Conservation (phyloP, 2,797 vertebrate genomes). For the Sebastolobus alascanus region DNA sequence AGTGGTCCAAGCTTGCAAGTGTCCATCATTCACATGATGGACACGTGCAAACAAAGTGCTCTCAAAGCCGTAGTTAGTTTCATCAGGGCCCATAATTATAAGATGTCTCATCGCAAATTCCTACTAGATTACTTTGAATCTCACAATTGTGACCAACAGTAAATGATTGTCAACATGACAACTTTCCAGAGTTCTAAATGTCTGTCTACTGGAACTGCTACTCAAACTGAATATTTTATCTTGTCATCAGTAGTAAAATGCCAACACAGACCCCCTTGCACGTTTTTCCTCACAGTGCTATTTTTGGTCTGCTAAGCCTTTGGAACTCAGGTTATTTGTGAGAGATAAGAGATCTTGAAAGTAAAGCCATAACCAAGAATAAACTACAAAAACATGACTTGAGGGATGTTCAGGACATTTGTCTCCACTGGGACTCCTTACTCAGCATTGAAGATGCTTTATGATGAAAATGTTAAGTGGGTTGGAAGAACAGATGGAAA, state of each 20-base stretch:
- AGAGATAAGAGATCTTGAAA: not conserved
- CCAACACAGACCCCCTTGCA: not conserved
- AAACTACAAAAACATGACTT: not conserved
- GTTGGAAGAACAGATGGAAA: not conserved
- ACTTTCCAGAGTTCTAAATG: not conserved
- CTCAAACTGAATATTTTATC: not conserved
- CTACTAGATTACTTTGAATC: not conserved
- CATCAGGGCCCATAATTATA: no score
- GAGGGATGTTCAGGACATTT: not conserved
- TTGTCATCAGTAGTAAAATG: not conserved
- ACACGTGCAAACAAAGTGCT: no score
- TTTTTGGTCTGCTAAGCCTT: not conserved
- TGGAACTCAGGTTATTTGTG: not conserved
- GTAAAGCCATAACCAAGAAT: not conserved
- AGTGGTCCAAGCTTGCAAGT: no score
- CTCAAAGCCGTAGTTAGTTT: no score
- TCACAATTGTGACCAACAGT: not conserved
- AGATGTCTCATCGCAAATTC: not conserved
- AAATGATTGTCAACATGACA: not conserved
- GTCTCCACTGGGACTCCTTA: not conserved
- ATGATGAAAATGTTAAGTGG: not conserved
- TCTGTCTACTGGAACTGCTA: no score
- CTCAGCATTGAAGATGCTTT: not conserved
- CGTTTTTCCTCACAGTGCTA: not conserved
- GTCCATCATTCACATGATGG: no score